Conservation (phyloP, 37 sponge, comb jelly and placozoan species). For the Agelas oroides region DNA sequence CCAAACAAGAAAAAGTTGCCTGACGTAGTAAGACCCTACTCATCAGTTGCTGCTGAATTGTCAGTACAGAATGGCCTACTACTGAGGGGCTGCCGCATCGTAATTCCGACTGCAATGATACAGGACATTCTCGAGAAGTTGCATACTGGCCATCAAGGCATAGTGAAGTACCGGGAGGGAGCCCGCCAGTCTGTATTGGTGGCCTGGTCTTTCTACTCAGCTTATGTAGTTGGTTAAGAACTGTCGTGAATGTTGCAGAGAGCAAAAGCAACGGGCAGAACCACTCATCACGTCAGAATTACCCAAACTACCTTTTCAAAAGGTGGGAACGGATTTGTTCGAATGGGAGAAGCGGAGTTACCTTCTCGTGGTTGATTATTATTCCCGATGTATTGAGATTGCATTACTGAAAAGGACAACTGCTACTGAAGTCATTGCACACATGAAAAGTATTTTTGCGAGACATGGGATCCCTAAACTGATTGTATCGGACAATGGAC, state of each 20-base stretch:
- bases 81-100: conserved; percentile 16
- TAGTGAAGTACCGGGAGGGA: conserved; percentile 41
- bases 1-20: conserved; percentile 33
- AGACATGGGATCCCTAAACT: conserved; percentile 47
- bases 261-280: conserved; percentile 4
- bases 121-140: conserved; percentile 15
- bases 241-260: conserved; percentile 15
- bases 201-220: conserved; percentile 26
- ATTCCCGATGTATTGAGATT: conserved; percentile 59
- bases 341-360: conserved; percentile 23
- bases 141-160: conserved; percentile 38
- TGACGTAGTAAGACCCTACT: conserved; percentile 4
- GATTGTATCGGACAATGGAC: conserved; percentile 65
- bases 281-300: conserved; percentile 16
- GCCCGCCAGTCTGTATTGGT: conserved; percentile 49
- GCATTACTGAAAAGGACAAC: conserved; percentile 34
- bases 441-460: conserved; percentile 48
- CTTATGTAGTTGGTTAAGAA: not conserved
- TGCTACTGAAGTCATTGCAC: conserved; percentile 33
- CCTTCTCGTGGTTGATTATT: conserved; percentile 44
- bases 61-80: conserved; percentile 27
- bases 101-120: conserved; percentile 22
- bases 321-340: conserved; percentile 28
- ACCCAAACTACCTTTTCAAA: conserved; percentile 34
- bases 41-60: conserved; percentile 9